Conservation (phyloP, 1,140 invertebrate genomes). For the Trichonephila clavata region DNA sequence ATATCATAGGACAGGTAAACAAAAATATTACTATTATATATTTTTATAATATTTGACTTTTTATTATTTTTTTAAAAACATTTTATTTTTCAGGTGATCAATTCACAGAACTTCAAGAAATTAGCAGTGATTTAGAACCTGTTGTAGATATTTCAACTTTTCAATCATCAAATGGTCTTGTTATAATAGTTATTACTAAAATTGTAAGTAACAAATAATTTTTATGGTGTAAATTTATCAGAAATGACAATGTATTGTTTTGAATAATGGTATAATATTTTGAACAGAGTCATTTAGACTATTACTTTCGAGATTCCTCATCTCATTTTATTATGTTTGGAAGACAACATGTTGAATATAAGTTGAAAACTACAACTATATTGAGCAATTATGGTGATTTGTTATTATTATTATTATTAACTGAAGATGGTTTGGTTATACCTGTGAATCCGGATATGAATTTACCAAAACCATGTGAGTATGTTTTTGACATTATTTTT, state of each 20-base stretch:
- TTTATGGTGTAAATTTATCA: not conserved
- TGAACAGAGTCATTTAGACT: not conserved
- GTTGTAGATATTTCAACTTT: conserved; percentile 5
- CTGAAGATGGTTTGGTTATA: not conserved
- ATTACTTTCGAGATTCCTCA: not conserved
- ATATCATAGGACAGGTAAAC: conserved; percentile 20
- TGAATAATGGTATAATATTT: not conserved
- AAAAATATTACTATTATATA: not conserved
- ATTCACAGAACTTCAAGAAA: not conserved
- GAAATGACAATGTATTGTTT: not conserved
- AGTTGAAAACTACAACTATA: not conserved
- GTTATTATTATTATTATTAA: conserved; percentile 7
- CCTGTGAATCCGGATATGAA: not conserved
- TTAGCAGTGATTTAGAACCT: not conserved
- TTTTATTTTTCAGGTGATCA: not conserved
- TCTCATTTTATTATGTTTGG: not conserved
- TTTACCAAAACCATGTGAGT: not conserved
- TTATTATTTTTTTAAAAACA: not conserved
- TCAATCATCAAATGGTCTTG: not conserved
- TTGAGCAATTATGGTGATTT: not conserved
- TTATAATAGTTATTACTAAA: not conserved
- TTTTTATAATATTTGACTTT: not conserved
- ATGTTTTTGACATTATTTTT: not conserved
- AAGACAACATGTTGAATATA: not conserved
- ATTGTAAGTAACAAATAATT: conserved; percentile 12